A percentile compares a stretch with the other conserved stretches of the same genome.
Conservation (phyloP, 2,113 vertebrate species). For the Calyptomena viridis region DNA sequence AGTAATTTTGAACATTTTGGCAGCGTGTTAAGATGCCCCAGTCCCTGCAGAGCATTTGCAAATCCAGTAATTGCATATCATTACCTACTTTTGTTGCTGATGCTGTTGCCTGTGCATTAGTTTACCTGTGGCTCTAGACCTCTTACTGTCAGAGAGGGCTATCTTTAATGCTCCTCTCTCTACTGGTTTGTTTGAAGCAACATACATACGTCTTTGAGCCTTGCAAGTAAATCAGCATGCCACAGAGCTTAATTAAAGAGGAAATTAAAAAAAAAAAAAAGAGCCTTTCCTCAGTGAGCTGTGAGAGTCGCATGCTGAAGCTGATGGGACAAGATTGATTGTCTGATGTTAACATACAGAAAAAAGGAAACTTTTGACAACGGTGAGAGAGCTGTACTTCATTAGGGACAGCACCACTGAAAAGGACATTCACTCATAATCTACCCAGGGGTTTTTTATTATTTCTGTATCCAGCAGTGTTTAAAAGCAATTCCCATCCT, state of each 20-base stretch:
- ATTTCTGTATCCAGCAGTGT: conserved; percentile 29
- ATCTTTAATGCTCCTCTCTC: conserved; percentile 24
- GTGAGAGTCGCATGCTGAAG: background rate
- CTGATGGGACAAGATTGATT: conserved; percentile 11
- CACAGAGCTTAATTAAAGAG: conserved; percentile 31
- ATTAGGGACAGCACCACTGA: background rate
- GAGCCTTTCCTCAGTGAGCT: background rate
- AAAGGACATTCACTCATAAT: conserved; percentile 7
- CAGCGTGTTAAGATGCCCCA: background rate
- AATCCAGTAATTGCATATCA: conserved; percentile 24
- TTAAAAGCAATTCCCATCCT: conserved; percentile 34
- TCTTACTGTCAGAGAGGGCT: background rate
- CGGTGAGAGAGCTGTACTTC: background rate
- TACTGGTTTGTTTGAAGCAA: background rate
- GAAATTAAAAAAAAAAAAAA: background rate
- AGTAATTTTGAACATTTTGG: background rate
- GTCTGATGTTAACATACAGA: background rate
- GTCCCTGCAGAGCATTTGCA: conserved; percentile 20
- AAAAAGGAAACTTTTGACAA: background rate
- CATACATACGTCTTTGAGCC: background rate
- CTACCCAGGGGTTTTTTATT: background rate
- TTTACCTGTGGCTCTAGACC: background rate
- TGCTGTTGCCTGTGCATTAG: background rate
- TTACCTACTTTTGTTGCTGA: conserved; percentile 16
- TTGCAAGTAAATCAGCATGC: conserved; percentile 15